Conservation (phyloP, 2,113 vertebrate species). For the Lichenostomus cassidix region DNA sequence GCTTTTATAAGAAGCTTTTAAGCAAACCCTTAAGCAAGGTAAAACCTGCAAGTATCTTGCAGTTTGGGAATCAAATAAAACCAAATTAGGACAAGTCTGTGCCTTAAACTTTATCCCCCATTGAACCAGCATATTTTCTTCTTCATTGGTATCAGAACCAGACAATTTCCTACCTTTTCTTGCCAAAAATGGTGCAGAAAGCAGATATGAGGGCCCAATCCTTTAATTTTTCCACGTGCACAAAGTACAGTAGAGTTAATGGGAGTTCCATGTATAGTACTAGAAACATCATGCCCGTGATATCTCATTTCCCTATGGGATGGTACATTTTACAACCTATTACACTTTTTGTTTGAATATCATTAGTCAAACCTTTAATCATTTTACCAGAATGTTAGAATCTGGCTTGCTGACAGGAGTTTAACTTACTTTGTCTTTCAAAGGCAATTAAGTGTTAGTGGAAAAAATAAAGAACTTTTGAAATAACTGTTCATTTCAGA, state of each 20-base stretch:
- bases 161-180: neutral
- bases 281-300: slow-evolving; percentile 28
- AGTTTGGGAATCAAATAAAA: neutral
- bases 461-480: slow-evolving; percentile 45
- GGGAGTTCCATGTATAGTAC: slow-evolving; percentile 43
- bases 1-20: neutral
- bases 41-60: neutral
- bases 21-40: neutral
- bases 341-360: slow-evolving; percentile 63
- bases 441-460: slow-evolving; percentile 49
- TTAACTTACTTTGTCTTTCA: slow-evolving; percentile 58
- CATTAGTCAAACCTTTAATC: slow-evolving; percentile 68
- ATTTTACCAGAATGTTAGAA: slow-evolving; percentile 64
- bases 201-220: slow-evolving; percentile 18
- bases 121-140: neutral
- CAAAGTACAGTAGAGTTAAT: slow-evolving; percentile 7
- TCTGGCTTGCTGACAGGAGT: slow-evolving; percentile 26
- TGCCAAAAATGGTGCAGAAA: neutral
- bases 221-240: slow-evolving; percentile 12
- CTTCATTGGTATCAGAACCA: neutral
- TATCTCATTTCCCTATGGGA: slow-evolving; percentile 51
- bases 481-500: slow-evolving; percentile 15
- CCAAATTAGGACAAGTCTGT: neutral
- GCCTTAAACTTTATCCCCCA: neutral
- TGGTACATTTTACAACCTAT: slow-evolving; percentile 63